Evolutionary conservation across 2,888 invertebrate species (phyloP), one percentile per base, ranked within the genome.

Genomic region (Thelaira solivaga): DNA sequence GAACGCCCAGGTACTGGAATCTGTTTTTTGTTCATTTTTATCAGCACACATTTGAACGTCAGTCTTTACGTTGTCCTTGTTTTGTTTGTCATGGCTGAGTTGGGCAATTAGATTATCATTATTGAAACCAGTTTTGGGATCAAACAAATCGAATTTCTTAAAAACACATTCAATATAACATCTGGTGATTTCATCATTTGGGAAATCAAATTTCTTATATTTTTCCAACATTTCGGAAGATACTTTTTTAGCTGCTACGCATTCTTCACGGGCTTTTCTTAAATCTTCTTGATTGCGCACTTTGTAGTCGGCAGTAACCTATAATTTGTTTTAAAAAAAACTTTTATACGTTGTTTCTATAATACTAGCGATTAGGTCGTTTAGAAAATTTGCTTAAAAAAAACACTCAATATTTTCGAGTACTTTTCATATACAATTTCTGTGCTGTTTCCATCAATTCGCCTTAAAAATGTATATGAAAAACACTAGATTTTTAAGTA

Each of bases 81-180:
- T 85, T 45, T 84, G 84, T 67, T 86, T 86, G 68, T 85, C 86
- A 69, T 88, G 87, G 22, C 88, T 87, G 59, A 89, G 83, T 82
- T 89, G 89, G 39, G 86, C 82, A 8, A 88, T 82, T 67, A 89
- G 82, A 74, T 89, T 85, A n/a, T 88, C 87, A 4, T 85, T 83
- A 69, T 88, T 85, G 82, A 88, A 89, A 18, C 89, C 89, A 76
- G 85, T 84, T 75, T 83, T 84, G 24, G 86, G 82, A 34, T 88
- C 86, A 76, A 89, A 89, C 36, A 89, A 82, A n/a, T 87, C 86
- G 83, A 89, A 88, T 59, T 88, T 88, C 72, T 84, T 84, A 75
- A 89, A 88, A 74, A 89, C 85, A 81, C 89, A 89, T 76, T 88
- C 85, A 43, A 89, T 87, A 71, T 89, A 89, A 80, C 87, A 88